Evolutionary conservation across 2,888 invertebrate genomes (phyloP), one percentile per base, ranked within the genome.

Genomic region (Rhingia rostrata): DNA sequence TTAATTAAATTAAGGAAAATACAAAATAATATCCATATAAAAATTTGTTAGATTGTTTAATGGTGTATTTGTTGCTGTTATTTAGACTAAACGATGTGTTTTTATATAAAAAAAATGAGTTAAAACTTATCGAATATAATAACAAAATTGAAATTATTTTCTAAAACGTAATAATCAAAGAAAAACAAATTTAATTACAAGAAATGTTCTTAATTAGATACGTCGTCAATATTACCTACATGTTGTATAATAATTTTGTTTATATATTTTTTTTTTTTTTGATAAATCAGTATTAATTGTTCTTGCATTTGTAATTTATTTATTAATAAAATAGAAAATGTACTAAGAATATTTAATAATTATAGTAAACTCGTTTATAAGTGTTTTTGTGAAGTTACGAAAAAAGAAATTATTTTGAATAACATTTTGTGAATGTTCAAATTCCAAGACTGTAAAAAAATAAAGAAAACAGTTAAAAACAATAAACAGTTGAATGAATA

Each of bases 401-500:
- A 83, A 83, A 70, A 72, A 78, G 67, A 69, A 82, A 69, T 67
- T 43, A 61, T 82, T 82, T 64, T 64, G 69, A 83, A 78, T 58
- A 78, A 73, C 83, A 78, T 64, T 74, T 74, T 84, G 82, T 56
- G 60, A 75, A 84, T 75, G 79, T 87, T 88, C 88, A 89, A 88
- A 89, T 89, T 89, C 89, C 90, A 86, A 89, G 88, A 90, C 89
- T 89, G 89, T 84, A 89, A 89, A 87, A 87, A 87, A 73, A 86
- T 64, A 86, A 83, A 83, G 73, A 83, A 79, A 83, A 83, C 73
- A 79, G 73, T 83, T 83, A 83, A 79, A 82, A 83, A 79, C 67
- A 67, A 83, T 83, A 73, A 83, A 79, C 67, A 83, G 33, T 72
- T 79, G 49, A 45, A 73, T 69, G 66, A 67, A 41, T 54, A 61